Evolutionary conservation across 2,113 vertebrate species (phyloP).

Genomic region (Triplophysa siluroides): DNA sequence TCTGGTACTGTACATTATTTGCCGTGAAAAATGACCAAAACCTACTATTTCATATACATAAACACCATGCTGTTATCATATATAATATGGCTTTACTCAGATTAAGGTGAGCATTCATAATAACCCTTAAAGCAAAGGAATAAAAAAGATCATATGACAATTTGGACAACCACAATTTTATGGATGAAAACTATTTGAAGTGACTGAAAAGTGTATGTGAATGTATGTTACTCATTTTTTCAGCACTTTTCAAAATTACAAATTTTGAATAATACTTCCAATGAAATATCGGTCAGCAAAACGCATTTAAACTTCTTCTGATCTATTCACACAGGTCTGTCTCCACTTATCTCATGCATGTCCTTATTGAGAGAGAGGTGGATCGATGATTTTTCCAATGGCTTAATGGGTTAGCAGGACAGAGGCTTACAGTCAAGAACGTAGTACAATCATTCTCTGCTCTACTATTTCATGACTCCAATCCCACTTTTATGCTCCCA

Average conservation of each 20-base stretch:
- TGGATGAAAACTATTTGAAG: not conserved
- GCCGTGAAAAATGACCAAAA: not conserved
- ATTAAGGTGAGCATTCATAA: too few species aligned
- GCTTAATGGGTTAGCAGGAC: slow-evolving; percentile 59
- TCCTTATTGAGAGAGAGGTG: slow-evolving; percentile 62
- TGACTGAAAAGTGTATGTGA: not conserved
- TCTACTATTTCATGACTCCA: slow-evolving; percentile 69
- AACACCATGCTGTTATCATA: too few species aligned
- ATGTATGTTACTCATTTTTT: not conserved
- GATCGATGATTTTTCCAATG: slow-evolving; percentile 51
- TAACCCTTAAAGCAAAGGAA: not conserved
- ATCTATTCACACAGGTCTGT: slow-evolving; percentile 55
- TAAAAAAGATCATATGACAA: too few species aligned
- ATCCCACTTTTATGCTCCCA: slow-evolving; percentile 61
- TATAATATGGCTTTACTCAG: too few species aligned
- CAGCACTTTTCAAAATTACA: not conserved
- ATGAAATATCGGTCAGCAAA: not conserved
- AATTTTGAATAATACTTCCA: too few species aligned
- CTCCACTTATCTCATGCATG: slow-evolving; percentile 58
- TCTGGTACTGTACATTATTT: not conserved
- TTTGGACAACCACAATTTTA: too few species aligned
- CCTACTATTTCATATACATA: not conserved
- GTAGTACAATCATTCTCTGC: slow-evolving; percentile 73
- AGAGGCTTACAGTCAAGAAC: slow-evolving; percentile 69
- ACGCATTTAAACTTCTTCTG: not conserved